Evolutionary conservation across 2,113 vertebrate species (phyloP).

Genomic region (Oxygymnocypris stewartii): DNA sequence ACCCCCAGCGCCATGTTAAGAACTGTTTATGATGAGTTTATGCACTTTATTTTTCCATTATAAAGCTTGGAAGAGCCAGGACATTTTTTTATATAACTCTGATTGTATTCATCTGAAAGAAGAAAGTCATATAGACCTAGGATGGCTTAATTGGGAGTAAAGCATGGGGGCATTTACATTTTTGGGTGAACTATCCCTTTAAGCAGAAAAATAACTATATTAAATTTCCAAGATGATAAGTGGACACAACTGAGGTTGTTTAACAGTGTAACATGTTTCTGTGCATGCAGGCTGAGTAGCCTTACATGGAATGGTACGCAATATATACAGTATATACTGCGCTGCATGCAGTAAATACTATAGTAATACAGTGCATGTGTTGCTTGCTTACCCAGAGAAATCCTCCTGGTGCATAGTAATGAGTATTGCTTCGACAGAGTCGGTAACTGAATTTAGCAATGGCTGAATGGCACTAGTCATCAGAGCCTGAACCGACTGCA

Average conservation of each 20-base stretch:
- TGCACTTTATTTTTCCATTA: too few species aligned
- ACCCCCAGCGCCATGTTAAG: too few species aligned
- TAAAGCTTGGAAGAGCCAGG: too few species aligned
- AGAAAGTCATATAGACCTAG: too few species aligned
- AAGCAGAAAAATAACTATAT: background rate
- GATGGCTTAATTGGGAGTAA: too few species aligned
- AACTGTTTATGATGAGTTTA: too few species aligned
- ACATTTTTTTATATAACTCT: too few species aligned
- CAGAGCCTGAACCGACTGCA: conserved; percentile 81
- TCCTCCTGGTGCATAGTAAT: conserved; percentile 98
- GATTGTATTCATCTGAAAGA: too few species aligned
- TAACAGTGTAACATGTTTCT: background rate
- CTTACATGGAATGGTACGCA: background rate
- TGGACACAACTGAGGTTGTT: background rate
- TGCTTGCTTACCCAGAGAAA: conserved; percentile 85
- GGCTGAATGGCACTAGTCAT: conserved; percentile 92
- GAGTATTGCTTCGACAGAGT: conserved; percentile 95
- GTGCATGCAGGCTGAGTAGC: background rate
- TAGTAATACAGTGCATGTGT: background rate
- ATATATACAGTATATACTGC: background rate
- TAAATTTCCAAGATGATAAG: background rate
- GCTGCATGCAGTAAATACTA: background rate
- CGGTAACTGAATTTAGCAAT: conserved; percentile 88
- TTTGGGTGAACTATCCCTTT: too few species aligned
- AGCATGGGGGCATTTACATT: too few species aligned